These are phyloP conservation scores for Meiosimyza platycephala DNA, from an alignment of 2,888 invertebrate species.

Conservation along the genomic window DNA sequence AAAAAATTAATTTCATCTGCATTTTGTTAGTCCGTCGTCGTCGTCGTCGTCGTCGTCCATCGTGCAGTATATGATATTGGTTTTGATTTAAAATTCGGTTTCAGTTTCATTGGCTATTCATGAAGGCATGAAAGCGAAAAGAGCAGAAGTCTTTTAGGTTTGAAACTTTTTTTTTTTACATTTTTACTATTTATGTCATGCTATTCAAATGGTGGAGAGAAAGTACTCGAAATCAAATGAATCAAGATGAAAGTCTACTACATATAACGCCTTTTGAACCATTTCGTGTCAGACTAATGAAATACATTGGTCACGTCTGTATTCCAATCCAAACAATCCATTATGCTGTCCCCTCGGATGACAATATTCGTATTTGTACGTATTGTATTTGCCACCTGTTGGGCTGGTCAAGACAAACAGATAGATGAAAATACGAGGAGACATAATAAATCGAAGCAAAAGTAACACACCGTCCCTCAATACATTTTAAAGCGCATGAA, in stretches of 20 bases:
- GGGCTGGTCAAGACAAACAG: conserved; percentile 14
- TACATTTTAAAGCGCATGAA: too few species aligned
- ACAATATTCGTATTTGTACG: conserved; percentile 22
- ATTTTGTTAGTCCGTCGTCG: not conserved
- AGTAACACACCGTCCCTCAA: conserved; percentile 18
- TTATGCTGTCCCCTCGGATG: conserved; percentile 26
- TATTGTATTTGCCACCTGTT: conserved; percentile 19
- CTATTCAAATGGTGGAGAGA: conserved; percentile 12
- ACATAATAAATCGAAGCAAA: conserved; percentile 41
- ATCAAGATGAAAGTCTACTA: conserved; percentile 33
- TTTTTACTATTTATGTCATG: not conserved
- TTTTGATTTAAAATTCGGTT: too few species aligned
- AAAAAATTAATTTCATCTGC: conserved; percentile 26
- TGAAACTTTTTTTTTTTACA: conserved; percentile 9
- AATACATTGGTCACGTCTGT: conserved; percentile 29
- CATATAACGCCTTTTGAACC: conserved; percentile 29
- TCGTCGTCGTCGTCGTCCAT: too few species aligned
- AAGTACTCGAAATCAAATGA: conserved; percentile 15
- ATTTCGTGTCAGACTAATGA: conserved; percentile 30
- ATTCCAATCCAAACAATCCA: conserved; percentile 27
- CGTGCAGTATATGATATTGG: too few species aligned
- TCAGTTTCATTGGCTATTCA: conserved; percentile 9
- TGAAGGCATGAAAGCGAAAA: conserved; percentile 16
- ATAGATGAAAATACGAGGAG: conserved; percentile 28
- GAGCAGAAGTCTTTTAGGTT: not conserved